Percentiles rank a stretch among this genome's conserved stretches.
These are phyloP conservation scores for Atta colombica DNA, from an alignment of 1,140 invertebrate species.

Conservation along the genomic window DNA sequence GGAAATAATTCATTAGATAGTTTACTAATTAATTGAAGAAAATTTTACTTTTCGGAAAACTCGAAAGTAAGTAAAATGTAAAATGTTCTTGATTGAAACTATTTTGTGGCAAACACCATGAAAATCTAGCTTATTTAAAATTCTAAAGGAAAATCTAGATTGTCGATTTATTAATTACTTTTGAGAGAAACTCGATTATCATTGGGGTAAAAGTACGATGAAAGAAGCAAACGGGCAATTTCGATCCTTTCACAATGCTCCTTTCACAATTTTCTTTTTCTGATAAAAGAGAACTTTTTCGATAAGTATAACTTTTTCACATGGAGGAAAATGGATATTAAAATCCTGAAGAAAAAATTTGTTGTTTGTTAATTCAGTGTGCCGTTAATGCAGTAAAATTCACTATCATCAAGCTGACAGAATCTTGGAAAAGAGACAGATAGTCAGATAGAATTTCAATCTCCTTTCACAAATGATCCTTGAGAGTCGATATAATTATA, in stretches of 20 bases:
- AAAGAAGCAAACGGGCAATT: conserved; percentile 8
- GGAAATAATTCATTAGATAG: not conserved
- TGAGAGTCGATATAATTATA: conserved; percentile 27
- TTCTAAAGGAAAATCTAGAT: conserved; percentile 5
- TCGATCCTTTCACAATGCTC: conserved; percentile 24
- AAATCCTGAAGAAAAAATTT: not conserved
- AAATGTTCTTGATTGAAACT: not conserved
- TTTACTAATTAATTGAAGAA: not conserved
- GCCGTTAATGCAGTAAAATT: conserved; percentile 14
- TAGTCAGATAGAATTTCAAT: conserved; percentile 34
- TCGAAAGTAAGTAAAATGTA: not conserved
- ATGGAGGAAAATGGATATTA: not conserved
- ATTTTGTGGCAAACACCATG: not conserved
- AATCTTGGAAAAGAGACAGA: not conserved
- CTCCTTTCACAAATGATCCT: conserved; percentile 60
- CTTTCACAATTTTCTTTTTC: conserved; percentile 25
- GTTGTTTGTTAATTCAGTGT: not conserved
- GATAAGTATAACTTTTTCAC: not conserved
- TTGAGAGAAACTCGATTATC: conserved; percentile 38
- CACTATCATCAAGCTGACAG: not conserved
- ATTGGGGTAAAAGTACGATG: conserved; percentile 2
- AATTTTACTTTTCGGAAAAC: not conserved
- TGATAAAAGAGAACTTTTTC: not conserved
- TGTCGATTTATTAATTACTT: conserved; percentile 35
- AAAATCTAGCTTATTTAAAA: not conserved